Base-by-base conservation (phyloP, 2,113 vertebrate genomes). In the Gobiocypris rarus region DNA sequence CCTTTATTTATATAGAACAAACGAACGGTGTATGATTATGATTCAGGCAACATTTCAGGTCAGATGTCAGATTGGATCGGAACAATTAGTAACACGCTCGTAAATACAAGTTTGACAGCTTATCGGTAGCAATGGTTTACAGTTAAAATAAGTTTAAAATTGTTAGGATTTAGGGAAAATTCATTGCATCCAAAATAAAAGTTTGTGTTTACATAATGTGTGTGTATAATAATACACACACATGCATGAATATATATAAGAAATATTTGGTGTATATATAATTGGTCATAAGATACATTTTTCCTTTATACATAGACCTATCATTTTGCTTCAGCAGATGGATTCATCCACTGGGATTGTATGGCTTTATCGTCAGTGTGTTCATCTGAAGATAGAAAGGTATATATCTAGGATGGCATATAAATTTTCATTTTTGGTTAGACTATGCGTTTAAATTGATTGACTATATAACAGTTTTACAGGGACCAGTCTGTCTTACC, bases 401-500 rank as follows among this genome's bases (percentile, higher is more conserved):
- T 31, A 31, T 17, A 65, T 7, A 34, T 69, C 17, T 11, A 19
- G 34, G 65, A 38, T 38, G 1, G 19, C 34, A 69, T 41, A 17
- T 34, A 19, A 34, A 19, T 2, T 2, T 63, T 28, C 17, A 38
- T 22, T 38, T 69, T 41, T 22, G 22, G 17, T 34, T 41, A 10
- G 22, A 69, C 65, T 41, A 22, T 22, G 4, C 2, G 2, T 15
- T 45, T 45, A 7, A 26, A 45, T 45, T 4, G 69, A 41, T 41
- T 54, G 17, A 61, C 13, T 59, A 54, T 2, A 59, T 26, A 59
- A 26, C 10, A 61, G 2, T 61, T n/a, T 13, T 61, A 54, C 6
- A 54, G 52, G 17, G 52, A 19, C 26, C 19, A 14, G 24, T n/a
- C 26, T 7, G 5, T 9, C 67, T 26, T 94, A 99, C 98, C 98